Conservation (phyloP, 2,888 invertebrate species). For the Apamea sordens region DNA sequence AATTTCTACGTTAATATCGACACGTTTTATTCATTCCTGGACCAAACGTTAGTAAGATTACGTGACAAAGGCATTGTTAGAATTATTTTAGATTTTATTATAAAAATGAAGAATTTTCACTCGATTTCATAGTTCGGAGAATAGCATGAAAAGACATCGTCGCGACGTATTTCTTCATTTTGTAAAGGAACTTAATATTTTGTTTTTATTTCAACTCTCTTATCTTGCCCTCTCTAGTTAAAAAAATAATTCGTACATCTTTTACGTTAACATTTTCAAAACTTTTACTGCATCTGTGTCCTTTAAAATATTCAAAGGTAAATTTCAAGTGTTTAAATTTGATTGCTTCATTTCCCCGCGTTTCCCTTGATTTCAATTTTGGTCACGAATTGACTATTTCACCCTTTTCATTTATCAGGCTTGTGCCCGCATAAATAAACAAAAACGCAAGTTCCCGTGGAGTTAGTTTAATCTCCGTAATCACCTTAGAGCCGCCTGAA, state of each 20-base stretch:
- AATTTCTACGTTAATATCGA: too few species aligned
- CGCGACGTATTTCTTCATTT: not conserved
- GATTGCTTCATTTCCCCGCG: constrained; percentile 23
- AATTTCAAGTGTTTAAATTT: constrained; percentile 16
- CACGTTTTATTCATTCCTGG: not conserved
- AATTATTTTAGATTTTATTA: not conserved
- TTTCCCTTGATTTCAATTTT: constrained; percentile 33
- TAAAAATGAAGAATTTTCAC: constrained; percentile 17
- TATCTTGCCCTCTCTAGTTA: not conserved
- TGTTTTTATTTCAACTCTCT: constrained; percentile 20
- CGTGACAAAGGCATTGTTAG: constrained; percentile 27
- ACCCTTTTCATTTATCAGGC: constrained; percentile 52
- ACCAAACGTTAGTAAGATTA: constrained; percentile 5
- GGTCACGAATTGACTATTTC: constrained; percentile 43
- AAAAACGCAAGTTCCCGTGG: constrained; percentile 43
- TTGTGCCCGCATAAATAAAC: constrained; percentile 41
- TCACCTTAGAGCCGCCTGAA: constrained; percentile 21
- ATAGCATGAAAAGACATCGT: constrained; percentile 4
- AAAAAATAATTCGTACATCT: not conserved
- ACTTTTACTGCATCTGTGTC: not conserved
- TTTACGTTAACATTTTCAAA: not conserved
- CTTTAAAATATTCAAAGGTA: constrained; percentile 11
- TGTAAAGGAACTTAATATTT: not conserved
- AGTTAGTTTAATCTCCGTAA: constrained; percentile 52
- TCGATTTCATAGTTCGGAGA: constrained; percentile 24